phyloP scores from a whole-genome alignment of 1,140 invertebrate species.

The Scaptomyza montana region DNA sequence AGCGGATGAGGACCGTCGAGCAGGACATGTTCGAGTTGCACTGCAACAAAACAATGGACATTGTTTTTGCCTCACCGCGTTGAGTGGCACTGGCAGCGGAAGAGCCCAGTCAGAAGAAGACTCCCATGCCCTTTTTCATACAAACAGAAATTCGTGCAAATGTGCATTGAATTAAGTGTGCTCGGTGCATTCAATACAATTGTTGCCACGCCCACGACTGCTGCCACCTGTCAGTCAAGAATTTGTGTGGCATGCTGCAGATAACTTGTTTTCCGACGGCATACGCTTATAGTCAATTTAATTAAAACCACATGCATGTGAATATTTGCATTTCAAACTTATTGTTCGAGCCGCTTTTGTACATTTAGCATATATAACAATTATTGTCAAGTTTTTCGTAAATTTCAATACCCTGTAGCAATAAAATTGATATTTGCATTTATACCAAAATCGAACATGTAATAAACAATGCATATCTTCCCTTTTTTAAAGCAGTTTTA shows the following conservation, averaged over 20 bases:
- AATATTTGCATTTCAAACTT: too few species aligned
- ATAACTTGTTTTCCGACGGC: constrained; percentile 23
- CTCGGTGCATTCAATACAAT: background rate
- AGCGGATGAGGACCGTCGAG: constrained; percentile 8
- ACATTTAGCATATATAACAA: constrained; percentile 22
- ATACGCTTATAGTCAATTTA: constrained; percentile 32
- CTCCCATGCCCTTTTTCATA: background rate
- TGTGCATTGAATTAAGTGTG: constrained; percentile 12
- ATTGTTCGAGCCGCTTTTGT: too few species aligned
- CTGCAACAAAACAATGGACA: constrained; percentile 40
- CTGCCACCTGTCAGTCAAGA: background rate
- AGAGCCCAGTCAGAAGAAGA: constrained; percentile 40
- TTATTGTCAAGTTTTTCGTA: background rate
- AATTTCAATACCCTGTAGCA: background rate
- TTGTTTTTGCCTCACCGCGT: constrained; percentile 18
- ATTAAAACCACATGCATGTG: constrained; percentile 31
- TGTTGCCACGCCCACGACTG: background rate
- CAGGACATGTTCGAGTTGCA: constrained; percentile 73
- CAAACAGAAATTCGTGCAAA: constrained; percentile 6
- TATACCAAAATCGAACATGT: too few species aligned
- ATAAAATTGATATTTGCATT: too few species aligned
- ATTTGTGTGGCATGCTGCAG: constrained; percentile 28
- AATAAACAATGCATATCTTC: too few species aligned
- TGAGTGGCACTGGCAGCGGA: constrained; percentile 41
- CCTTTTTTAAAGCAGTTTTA: too few species aligned